Evolutionary conservation across 1,140 invertebrate genomes (phyloP).

Genomic region (Geopemphigus sp.): DNA sequence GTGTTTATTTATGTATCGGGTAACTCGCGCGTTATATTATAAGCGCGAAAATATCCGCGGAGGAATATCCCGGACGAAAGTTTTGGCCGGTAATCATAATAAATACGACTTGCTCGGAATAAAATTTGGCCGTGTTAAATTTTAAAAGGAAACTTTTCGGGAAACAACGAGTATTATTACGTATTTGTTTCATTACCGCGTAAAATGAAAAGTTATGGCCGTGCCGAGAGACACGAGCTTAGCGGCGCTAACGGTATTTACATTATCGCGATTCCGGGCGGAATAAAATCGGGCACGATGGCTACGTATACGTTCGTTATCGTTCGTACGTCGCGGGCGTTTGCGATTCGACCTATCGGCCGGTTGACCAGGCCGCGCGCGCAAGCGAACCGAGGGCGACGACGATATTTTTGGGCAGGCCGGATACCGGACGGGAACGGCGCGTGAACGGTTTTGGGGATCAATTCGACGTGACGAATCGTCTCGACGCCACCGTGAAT

Average conservation of each 20-base stretch:
- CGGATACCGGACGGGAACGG: too few species aligned
- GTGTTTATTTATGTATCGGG: too few species aligned
- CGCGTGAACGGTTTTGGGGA: too few species aligned
- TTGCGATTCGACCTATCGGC: too few species aligned
- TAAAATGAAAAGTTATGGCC: conserved; percentile 26
- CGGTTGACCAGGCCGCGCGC: too few species aligned
- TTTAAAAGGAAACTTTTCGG: conserved; percentile 28
- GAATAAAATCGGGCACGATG: too few species aligned
- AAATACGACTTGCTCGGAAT: conserved; percentile 27
- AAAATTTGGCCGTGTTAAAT: conserved; percentile 27
- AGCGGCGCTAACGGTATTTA: conserved; percentile 28
- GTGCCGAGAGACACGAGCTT: background rate
- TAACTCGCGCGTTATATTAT: background rate
- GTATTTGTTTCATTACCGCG: conserved; percentile 7
- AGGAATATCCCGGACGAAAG: conserved; percentile 33
- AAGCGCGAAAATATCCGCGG: conserved; percentile 6
- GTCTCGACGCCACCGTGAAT: too few species aligned
- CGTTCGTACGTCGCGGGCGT: too few species aligned
- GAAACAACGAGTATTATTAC: conserved; percentile 22
- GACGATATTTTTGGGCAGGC: too few species aligned
- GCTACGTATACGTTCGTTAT: too few species aligned
- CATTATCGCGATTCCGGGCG: background rate
- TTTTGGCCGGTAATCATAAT: conserved; percentile 34
- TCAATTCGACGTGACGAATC: too few species aligned
- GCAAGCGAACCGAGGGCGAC: too few species aligned